Percentiles rank a stretch among this genome's conserved stretches.
phyloP scores from a whole-genome alignment of 2,888 invertebrate species.

The Campoplex capitator region DNA sequence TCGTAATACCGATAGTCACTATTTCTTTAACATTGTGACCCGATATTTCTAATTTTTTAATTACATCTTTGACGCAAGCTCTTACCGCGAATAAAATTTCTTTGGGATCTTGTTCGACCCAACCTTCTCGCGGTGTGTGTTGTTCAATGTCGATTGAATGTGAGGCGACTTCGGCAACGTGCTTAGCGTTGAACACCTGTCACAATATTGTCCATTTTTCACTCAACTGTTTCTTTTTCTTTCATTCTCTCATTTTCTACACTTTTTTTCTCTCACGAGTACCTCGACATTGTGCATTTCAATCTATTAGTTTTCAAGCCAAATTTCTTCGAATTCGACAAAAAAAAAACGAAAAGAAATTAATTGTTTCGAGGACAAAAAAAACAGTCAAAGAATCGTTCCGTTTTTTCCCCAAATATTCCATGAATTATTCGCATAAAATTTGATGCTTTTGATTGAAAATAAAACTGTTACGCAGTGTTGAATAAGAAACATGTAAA shows the following conservation, averaged over 20 bases:
- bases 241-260: background rate
- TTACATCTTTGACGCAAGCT: conserved; percentile 91
- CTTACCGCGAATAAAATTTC: conserved; percentile 93
- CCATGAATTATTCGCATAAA: too few relatives aligned
- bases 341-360: too few relatives aligned
- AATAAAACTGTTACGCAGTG: background rate
- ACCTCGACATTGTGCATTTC: too few relatives aligned
- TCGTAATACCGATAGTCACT: conserved; percentile 96
- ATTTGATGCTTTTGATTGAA: background rate
- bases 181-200: conserved; percentile 91
- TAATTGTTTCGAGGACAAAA: too few relatives aligned
- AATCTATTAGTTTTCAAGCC: too few relatives aligned
- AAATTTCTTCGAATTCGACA: too few relatives aligned
- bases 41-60: conserved; percentile 87
- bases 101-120: conserved; percentile 96
- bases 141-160: conserved; percentile 93
- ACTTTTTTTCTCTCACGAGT: background rate
- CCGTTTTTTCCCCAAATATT: too few relatives aligned
- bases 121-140: conserved; percentile 94
- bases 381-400: too few relatives aligned
- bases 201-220: background rate
- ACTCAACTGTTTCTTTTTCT: background rate
- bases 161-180: conserved; percentile 91
- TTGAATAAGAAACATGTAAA: background rate
- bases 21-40: conserved; percentile 89